Conservation (phyloP, 2,888 invertebrate species). For the Mythimna albipuncta region DNA sequence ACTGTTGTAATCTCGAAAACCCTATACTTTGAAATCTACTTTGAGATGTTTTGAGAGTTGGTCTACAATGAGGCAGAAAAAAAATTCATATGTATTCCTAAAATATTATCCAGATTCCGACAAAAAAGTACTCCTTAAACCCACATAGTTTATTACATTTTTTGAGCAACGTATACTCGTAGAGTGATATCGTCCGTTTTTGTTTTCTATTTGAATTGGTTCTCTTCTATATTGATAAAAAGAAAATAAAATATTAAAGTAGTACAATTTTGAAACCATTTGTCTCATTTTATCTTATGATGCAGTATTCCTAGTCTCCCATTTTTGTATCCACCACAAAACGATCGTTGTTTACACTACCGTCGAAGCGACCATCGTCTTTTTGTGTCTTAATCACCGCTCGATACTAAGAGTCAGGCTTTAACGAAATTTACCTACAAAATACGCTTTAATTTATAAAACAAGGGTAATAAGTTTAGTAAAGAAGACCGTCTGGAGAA, state of each 20-base stretch:
- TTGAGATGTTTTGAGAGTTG: no score
- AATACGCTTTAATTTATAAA: slow-evolving; percentile 15
- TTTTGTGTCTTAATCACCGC: slow-evolving; percentile 16
- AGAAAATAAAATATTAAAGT: no score
- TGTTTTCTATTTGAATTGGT: neutral
- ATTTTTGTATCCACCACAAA: slow-evolving; percentile 16
- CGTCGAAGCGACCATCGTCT: neutral
- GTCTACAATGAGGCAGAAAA: no score
- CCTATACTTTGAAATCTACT: no score
- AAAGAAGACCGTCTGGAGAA: neutral
- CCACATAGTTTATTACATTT: no score
- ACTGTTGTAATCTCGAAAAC: no score
- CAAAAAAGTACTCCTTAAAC: no score
- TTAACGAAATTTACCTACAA: neutral
- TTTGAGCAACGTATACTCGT: no score
- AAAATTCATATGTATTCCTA: no score
- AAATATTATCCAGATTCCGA: no score
- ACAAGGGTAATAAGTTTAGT: neutral
- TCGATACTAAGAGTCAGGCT: slow-evolving; percentile 8
- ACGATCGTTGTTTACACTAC: slow-evolving; percentile 7
- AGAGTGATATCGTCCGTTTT: neutral
- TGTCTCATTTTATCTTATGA: neutral
- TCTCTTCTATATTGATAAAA: no score
- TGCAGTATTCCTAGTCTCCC: slow-evolving; percentile 1
- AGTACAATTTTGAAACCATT: neutral